Base-by-base conservation (phyloP, 1,140 invertebrate genomes). In the Brachionus plicatilis region DNA sequence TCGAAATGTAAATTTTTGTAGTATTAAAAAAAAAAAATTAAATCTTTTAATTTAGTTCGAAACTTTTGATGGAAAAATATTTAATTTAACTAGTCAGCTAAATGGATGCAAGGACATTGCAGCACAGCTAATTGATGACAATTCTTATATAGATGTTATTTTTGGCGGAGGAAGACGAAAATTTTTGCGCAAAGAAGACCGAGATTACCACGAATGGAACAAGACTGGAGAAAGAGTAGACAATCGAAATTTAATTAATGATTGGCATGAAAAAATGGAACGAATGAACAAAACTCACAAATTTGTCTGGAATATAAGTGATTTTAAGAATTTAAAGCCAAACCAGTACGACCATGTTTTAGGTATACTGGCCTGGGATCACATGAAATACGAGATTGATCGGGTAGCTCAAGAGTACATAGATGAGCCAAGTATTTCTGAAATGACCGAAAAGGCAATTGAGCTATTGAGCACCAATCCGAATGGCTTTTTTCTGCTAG, bases 391-490 rank as follows among this genome's bases (percentile, higher is more conserved):
- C 89, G 92, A 93, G 66, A 87, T 93, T 86, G 92, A 94, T 85
- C 90, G 95, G 27, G 43, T 76, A 27, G 72, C 20, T 14, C 17
- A 76, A 85, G 29, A 60, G 4, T 12, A 9, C 6, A 86, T 85
- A 9, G 87, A 88, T 60, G 78, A 92, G 80, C 92, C 92, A 6
- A 91, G 94, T 1, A 88, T 98, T 4, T 91, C 92, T 9, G 92
- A 96, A 72, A 97, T 98, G 96, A 95, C 94, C 0, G 89, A 92
- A 85, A 93, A 93, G 11, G 95, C 96, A 0, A 92, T 98, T 3
- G 92, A 94, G 88, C 92, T 97, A 41, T 88, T 98, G 6, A 90
- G 91, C 27, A 94, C 93, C 86, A 94, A 94, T 86, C 90, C 92
- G 11, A 93, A 94, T 45, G 96, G 96, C 33, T 96, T 93, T 88